phyloP scores from a whole-genome alignment of 2,113 vertebrate genomes.

The Scortum barcoo region DNA sequence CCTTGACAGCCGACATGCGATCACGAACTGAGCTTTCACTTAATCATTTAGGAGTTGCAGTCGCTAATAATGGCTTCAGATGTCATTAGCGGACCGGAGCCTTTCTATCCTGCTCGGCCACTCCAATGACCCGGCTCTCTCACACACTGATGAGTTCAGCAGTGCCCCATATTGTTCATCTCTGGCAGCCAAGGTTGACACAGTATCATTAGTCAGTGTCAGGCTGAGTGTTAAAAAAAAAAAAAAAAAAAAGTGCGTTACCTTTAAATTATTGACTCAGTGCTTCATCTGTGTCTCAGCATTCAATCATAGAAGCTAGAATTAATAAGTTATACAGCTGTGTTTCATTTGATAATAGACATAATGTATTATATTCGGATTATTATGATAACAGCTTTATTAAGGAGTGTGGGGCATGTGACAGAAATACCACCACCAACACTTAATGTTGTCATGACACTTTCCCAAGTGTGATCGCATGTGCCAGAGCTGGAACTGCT shows the following conservation, averaged over 20 bases:
- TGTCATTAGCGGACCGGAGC: constrained; percentile 48
- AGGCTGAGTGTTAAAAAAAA: constrained; percentile 12
- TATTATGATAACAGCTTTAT: constrained; percentile 5
- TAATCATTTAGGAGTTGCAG: constrained; percentile 46
- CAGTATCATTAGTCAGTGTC: constrained; percentile 48
- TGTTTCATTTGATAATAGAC: constrained; percentile 21
- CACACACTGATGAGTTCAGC: constrained; percentile 35
- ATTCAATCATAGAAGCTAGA: constrained; percentile 21
- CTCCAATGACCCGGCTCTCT: constrained; percentile 26
- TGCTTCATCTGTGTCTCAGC: constrained; percentile 17
- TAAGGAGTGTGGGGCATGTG: background rate
- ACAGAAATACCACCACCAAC: constrained; percentile 20
- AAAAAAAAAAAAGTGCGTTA: background rate
- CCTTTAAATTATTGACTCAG: constrained; percentile 6
- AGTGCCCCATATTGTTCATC: constrained; percentile 32
- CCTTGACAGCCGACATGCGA: constrained; percentile 61
- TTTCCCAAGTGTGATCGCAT: constrained; percentile 8
- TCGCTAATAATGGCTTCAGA: constrained; percentile 54
- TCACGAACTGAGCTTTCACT: constrained; percentile 26
- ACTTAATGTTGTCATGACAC: constrained; percentile 36
- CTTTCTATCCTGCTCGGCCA: constrained; percentile 20
- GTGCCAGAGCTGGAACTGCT: constrained; percentile 61
- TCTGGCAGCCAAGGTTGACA: constrained; percentile 35
- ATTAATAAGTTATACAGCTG: constrained; percentile 6
- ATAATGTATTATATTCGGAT: background rate